Conservation (phyloP, 2,888 invertebrate species). For the Drosophila setosimentum region DNA sequence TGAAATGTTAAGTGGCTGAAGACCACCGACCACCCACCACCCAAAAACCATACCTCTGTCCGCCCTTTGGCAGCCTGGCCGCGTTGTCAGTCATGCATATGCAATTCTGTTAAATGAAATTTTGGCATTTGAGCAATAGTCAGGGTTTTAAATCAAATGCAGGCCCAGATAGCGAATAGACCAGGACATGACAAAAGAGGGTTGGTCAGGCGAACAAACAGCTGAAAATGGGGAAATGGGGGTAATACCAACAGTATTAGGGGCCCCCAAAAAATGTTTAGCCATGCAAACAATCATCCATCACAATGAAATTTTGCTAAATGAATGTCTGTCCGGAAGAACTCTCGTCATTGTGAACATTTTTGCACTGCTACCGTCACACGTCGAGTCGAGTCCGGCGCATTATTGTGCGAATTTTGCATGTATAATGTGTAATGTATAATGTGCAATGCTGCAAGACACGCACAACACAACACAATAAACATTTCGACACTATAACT, state of each 20-base stretch:
- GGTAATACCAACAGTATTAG: constrained; percentile 32
- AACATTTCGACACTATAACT: constrained; percentile 37
- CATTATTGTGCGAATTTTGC: constrained; percentile 79
- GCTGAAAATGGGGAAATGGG: background rate
- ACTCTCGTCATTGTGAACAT: constrained; percentile 51
- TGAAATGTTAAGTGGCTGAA: constrained; percentile 9
- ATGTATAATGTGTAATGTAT: constrained; percentile 71
- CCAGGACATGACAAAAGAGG: constrained; percentile 1
- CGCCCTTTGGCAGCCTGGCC: background rate
- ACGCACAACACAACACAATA: constrained; percentile 23
- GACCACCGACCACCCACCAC: background rate
- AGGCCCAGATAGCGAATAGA: background rate
- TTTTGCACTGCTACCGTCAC: constrained; percentile 47
- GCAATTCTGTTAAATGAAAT: constrained; percentile 68
- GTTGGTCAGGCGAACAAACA: constrained; percentile 1
- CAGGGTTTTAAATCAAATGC: constrained; percentile 41
- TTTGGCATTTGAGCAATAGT: constrained; percentile 55
- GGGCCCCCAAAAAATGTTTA: constrained; percentile 56
- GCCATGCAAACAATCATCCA: constrained; percentile 76
- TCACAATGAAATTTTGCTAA: constrained; percentile 63
- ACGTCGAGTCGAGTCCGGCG: constrained; percentile 34
- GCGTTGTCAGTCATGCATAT: constrained; percentile 47
- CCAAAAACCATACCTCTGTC: background rate
- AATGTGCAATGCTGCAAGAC: constrained; percentile 43
- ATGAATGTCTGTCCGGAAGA: constrained; percentile 28